Conservation (phyloP, 1,140 invertebrate genomes). For the Drosophila pandora region DNA sequence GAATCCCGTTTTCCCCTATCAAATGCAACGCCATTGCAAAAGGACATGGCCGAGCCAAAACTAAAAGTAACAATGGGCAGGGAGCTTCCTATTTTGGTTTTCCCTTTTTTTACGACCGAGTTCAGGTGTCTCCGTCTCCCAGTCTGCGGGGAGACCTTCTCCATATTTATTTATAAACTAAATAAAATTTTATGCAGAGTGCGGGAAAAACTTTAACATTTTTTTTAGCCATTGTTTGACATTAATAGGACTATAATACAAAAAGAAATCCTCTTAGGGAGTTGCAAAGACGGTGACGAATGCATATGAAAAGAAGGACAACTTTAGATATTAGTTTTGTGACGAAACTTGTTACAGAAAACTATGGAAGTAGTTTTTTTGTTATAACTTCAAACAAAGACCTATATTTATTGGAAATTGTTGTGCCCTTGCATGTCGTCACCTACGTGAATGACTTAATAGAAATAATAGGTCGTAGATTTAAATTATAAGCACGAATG, state of each 20-base stretch:
- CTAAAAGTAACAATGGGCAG: slow-evolving; percentile 1
- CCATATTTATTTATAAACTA: background rate
- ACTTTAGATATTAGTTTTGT: background rate
- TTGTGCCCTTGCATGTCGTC: background rate
- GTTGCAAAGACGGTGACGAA: background rate
- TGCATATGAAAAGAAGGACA: too few relatives aligned
- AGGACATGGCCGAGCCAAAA: slow-evolving; percentile 14
- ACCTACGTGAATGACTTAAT: too few relatives aligned
- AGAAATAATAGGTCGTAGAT: background rate
- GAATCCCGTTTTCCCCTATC: slow-evolving; percentile 73
- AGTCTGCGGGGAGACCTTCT: background rate
- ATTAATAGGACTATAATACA: background rate
- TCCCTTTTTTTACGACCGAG: slow-evolving; percentile 1
- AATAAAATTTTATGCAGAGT: background rate
- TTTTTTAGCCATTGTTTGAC: background rate
- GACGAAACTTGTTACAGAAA: background rate
- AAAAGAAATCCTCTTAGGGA: background rate
- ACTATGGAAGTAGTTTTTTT: background rate
- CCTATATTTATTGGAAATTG: background rate
- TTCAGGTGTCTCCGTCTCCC: background rate
- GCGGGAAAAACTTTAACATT: background rate
- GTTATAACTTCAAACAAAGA: too few relatives aligned
- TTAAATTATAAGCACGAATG: background rate
- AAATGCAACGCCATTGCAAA: slow-evolving; percentile 41
- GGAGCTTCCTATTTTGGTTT: background rate